Evolutionary conservation across 37 sponge, comb jelly and placozoan genomes (phyloP), one percentile per base, ranked within the genome.

Genomic region (Beroe ovata): DNA sequence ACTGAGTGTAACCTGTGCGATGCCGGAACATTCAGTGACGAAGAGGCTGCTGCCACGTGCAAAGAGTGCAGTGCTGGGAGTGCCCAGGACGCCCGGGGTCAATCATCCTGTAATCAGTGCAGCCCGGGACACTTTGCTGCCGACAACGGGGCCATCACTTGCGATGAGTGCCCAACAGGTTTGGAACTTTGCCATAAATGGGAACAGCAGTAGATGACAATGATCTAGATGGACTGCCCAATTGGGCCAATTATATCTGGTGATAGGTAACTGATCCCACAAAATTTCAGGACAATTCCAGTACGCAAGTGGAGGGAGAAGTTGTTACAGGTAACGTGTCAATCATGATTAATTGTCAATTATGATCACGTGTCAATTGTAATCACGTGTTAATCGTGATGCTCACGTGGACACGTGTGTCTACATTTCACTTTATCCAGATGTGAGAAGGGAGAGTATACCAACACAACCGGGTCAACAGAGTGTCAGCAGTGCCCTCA

Each of bases 381-480:
- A n/a, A n/a, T n/a, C n/a, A n/a, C n/a, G n/a, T n/a, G n/a, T n/a
- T n/a, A n/a, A n/a, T n/a, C n/a, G n/a, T n/a, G n/a, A n/a, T n/a
- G n/a, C n/a, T n/a, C n/a, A n/a, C n/a, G n/a, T n/a, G n/a, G n/a
- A n/a, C n/a, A n/a, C n/a, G n/a, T n/a, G n/a, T n/a, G n/a, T n/a
- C n/a, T n/a, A n/a, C n/a, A n/a, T n/a, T n/a, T n/a, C n/a, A n/a
- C n/a, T n/a, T n/a, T n/a, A n/a, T n/a, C n/a, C n/a, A n/a, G n/a
- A n/a, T 66, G 69, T 66, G 69, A 25, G 1, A 39, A 39, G 28
- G 84, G 84, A 40, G 38, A 36, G 84, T 77, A 26, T 36, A n/a
- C 38, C 84, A 77, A 77, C 54, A 35, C 20, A 40, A 77, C 84
- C 3, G 84, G 84, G 22, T 77, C 84, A 16, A 77, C 54, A 6